Evolutionary conservation across 1,140 invertebrate species (phyloP), one percentile per base, ranked within the genome.

Genomic region (Lordiphosa collinella): DNA sequence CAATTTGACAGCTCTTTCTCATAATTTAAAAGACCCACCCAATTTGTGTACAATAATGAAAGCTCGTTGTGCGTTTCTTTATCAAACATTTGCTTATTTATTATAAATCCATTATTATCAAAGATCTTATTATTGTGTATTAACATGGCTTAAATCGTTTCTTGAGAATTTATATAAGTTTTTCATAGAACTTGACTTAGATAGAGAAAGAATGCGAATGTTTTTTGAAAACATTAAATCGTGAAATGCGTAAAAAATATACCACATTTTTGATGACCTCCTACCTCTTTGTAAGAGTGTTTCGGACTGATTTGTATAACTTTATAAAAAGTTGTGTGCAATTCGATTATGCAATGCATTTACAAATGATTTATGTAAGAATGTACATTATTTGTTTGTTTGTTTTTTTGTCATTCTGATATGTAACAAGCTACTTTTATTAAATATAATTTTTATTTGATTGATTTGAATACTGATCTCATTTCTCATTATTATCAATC

Each of bases 351-450:
- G 37, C 44, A 66, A 52, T 32, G 55, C 3, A 9, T 40, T 41
- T 53, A 12, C 11, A 47, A 62, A 53, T 56, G 29, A 18, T 49
- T 37, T 57, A 47, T 32, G 10, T 13, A 43, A 48, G 48, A 57
- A 51, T 55, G 43, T 57, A 40, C 12, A 12, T 34, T 47, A 46
- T 38, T 8, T 14, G 16, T 8, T 18, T 12, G 14, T 40, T 46
- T 14, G 41, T 12, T 58, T 11, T 48, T 35, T 32, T 65, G 22
- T 59, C 37, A 49, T 31, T 68, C 38, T 79, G 76, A 82, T 82
- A 84, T 82, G 78, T 82, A 82, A 82, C 71, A 82, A 82, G 60
- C 66, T 82, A 75, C 76, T 47, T 52, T 60, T 57, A 60, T 57
- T 60, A 49, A 57, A 66, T 79, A 47, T 54, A 56, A 36, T 51